Evolutionary conservation across 2,113 vertebrate species (phyloP).

Genomic region (Pholis gunnellus): DNA sequence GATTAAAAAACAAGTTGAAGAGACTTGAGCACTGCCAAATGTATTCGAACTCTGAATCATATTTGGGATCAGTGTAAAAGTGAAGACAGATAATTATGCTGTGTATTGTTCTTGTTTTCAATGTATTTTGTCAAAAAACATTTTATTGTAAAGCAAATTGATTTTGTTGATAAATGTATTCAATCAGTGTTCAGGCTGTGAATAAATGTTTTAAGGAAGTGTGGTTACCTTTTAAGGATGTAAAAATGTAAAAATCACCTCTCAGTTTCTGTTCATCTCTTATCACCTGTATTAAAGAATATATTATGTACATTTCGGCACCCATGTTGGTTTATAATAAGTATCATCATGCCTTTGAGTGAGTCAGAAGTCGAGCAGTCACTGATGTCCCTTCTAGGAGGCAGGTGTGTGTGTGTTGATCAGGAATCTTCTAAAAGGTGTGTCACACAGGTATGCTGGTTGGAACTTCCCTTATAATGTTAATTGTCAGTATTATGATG

Average conservation of each 20-base stretch:
- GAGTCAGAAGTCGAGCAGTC: background rate
- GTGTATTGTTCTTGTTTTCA: conserved; percentile 12
- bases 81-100: conserved; percentile 13
- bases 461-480: background rate
- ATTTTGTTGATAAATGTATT: conserved; percentile 27
- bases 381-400: background rate
- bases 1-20: background rate
- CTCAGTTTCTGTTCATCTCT: conserved; percentile 15
- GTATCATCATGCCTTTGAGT: background rate
- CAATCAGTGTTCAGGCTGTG: background rate
- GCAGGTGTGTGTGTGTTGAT: background rate
- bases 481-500: too few relatives aligned
- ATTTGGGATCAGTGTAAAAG: conserved; percentile 13
- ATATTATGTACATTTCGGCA: background rate
- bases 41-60: background rate
- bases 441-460: background rate
- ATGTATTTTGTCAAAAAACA: conserved; percentile 34
- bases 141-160: conserved; percentile 23
- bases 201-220: background rate
- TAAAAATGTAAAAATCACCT: background rate
- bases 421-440: background rate
- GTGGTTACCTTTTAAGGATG: background rate
- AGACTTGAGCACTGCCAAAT: background rate
- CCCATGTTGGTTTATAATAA: background rate
- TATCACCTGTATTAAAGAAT: conserved; percentile 26